phyloP scores from a whole-genome alignment of 2,888 invertebrate species.

The Heliconius ethilla region DNA sequence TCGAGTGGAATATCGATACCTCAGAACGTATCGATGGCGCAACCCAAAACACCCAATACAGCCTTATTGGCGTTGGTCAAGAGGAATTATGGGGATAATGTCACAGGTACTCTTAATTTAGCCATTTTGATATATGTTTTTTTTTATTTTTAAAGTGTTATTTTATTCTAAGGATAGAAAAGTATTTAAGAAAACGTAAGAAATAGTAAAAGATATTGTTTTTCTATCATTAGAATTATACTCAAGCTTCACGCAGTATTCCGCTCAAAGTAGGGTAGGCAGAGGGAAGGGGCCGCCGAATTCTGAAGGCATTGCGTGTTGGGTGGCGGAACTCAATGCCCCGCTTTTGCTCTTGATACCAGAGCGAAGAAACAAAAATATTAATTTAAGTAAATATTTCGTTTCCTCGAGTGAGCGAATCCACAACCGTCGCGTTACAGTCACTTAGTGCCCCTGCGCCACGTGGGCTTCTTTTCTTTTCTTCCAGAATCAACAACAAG shows the following conservation, averaged over 20 bases:
- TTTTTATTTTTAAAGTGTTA: neutral
- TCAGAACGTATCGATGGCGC: conserved; percentile 28
- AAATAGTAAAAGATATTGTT: neutral
- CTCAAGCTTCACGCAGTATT: neutral
- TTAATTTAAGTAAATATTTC: no score
- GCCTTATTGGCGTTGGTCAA: conserved; percentile 70
- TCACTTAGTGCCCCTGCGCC: no score
- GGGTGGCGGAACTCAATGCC: no score
- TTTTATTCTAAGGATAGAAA: neutral
- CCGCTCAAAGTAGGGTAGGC: no score
- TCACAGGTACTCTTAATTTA: conserved; percentile 56
- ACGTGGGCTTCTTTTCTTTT: neutral
- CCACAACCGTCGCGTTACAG: no score
- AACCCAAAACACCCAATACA: conserved; percentile 31
- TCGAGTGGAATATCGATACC: conserved; percentile 67
- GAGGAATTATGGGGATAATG: conserved; percentile 65
- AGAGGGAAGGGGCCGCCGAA: no score
- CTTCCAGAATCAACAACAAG: neutral
- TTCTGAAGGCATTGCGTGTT: no score
- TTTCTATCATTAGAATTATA: no score
- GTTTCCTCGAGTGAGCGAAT: no score
- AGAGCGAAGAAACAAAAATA: no score
- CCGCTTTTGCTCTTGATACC: no score
- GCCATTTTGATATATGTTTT: neutral
- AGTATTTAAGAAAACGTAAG: neutral